Base-by-base conservation (phyloP, 2,888 invertebrate genomes). In the Drosophila prostipennis region DNA sequence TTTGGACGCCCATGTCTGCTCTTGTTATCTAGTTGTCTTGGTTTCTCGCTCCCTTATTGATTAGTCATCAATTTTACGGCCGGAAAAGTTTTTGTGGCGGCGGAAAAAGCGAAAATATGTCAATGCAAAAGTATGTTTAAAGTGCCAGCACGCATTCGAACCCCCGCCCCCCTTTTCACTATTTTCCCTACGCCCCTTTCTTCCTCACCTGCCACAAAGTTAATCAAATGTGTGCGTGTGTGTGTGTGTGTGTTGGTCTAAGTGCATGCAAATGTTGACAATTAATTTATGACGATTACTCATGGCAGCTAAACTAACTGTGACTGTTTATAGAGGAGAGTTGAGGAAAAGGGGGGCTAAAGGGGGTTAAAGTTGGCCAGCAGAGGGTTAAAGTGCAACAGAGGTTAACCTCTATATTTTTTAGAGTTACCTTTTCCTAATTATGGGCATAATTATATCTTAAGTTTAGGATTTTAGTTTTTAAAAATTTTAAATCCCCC, bases 261-360 rank as follows among this genome's bases (percentile, higher is more conserved):
- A 82, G 87, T 87, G 87, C 84, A 87, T 80, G 82, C 82, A 87
- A 89, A 89, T 89, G 90, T 90, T 90, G 90, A 90, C 90, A 90
- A 90, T 90, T 90, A 90, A 90, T 90, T 90, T 90, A 90, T 90
- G 87, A 87, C 90, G 86, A 89, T 90, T 90, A 90, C 90, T 90
- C 91, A 90, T 90, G 89, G 89, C 87, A 87, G 87, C 87, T 87
- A 83, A 82, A 84, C 82, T 84, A 84, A 84, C 82, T 87, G 79
- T 73, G 59, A 70, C 70, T 70, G 86, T 82, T 71, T 80, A 79
- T 74, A 58, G 52, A 68, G 74, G 51, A 60, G 32, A 19, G 32
- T 48, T 13, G 54, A 1, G 29, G 29, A 6, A 29, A 29, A 29
- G 7, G 7, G 39, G 39, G 34, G 8, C n/a, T 32, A 43, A 19